Evolutionary conservation across 2,888 invertebrate species (phyloP).

Genomic region (Antheraea yamamai): DNA sequence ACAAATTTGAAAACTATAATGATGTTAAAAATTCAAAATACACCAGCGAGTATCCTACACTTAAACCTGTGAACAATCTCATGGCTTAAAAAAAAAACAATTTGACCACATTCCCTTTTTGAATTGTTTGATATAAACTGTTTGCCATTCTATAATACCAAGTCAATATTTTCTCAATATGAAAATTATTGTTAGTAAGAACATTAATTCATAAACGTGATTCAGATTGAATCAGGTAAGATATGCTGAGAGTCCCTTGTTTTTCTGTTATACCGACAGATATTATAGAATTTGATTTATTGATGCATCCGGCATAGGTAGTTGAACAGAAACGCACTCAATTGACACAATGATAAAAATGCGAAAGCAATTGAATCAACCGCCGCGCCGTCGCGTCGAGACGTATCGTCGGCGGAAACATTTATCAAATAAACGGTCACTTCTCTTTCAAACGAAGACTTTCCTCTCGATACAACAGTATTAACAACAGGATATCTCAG

Average conservation of each 20-base stretch:
- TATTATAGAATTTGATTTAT: background rate
- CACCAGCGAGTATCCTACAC: background rate
- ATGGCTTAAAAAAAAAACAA: background rate
- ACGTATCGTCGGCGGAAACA: slow-evolving; percentile 2
- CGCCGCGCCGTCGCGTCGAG: background rate
- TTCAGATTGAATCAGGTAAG: too few species aligned
- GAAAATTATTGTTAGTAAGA: too few species aligned
- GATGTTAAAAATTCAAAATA: background rate
- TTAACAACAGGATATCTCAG: slow-evolving; percentile 17
- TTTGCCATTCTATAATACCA: too few species aligned
- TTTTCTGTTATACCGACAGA: background rate
- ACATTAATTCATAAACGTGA: too few species aligned
- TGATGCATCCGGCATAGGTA: background rate
- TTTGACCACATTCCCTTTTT: background rate
- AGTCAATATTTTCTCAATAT: too few species aligned
- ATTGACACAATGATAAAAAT: slow-evolving; percentile 14
- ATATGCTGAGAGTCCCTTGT: background rate
- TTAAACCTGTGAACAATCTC: background rate
- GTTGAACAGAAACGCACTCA: background rate
- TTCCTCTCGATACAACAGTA: background rate
- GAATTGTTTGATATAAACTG: background rate
- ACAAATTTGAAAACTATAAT: background rate
- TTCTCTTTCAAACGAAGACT: background rate
- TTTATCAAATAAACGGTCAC: slow-evolving; percentile 8
- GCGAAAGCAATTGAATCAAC: slow-evolving; percentile 11